A percentile compares a stretch with the other conserved stretches of the same genome.
Conservation (phyloP, 2,797 vertebrate genomes). For the Chaenodraco wilsoni region DNA sequence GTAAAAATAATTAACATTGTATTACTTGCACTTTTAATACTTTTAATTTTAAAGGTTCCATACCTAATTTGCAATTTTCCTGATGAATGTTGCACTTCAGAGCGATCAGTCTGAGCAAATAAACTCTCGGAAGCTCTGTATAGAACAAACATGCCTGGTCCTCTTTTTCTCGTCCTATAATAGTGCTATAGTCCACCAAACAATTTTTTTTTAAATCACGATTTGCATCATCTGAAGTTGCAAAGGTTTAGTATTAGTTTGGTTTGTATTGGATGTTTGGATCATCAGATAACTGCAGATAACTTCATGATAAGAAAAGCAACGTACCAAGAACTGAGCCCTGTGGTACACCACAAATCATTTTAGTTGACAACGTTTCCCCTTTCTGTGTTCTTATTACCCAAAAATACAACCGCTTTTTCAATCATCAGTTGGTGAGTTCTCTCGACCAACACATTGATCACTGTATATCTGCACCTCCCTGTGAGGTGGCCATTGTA, state of each 20-base stretch:
- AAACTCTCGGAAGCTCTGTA: no score
- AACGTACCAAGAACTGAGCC: background rate
- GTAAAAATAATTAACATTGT: background rate
- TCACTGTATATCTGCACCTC: constrained; percentile 17
- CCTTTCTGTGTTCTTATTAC: background rate
- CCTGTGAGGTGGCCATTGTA: constrained; percentile 48
- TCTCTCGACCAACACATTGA: background rate
- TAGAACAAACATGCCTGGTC: background rate
- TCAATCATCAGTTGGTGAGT: background rate
- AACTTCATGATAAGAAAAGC: constrained; percentile 1
- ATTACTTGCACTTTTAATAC: no score
- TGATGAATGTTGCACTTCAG: background rate
- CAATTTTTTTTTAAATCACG: no score
- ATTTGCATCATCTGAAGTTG: background rate
- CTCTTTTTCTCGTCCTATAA: background rate
- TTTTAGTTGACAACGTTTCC: background rate
- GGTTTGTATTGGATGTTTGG: background rate
- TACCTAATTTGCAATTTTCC: background rate
- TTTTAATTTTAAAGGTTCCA: background rate
- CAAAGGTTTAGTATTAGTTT: background rate
- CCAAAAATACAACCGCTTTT: background rate
- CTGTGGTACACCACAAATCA: constrained; percentile 20
- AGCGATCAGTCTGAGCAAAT: background rate
- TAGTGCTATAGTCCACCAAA: background rate
- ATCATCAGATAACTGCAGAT: background rate